Evolutionary conservation across 2,113 vertebrate species (phyloP).

Genomic region (Sarotherodon lohbergeri): DNA sequence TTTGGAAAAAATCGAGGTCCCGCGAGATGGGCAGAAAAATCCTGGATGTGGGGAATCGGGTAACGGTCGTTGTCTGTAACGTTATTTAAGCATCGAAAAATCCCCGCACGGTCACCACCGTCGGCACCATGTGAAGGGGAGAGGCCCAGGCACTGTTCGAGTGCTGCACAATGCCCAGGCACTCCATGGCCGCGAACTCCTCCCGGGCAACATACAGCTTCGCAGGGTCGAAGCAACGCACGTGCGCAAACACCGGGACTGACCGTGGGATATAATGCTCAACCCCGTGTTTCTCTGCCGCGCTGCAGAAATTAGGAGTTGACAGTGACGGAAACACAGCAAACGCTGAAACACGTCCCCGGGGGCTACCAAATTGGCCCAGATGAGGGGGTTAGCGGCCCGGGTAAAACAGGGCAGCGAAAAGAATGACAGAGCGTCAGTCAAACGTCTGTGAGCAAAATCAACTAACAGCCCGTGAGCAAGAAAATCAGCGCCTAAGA

Average conservation of each 20-base stretch:
- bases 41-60: background rate
- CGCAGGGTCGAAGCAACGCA: accelerated
- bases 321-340: background rate
- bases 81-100: accelerated
- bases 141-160: background rate
- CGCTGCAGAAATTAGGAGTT: background rate
- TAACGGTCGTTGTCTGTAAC: accelerated
- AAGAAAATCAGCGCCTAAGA: background rate
- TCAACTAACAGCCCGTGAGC: background rate
- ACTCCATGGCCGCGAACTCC: accelerated
- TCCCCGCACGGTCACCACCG: accelerated
- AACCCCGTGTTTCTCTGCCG: accelerated
- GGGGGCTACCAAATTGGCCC: background rate
- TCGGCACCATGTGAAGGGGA: background rate
- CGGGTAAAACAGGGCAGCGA: accelerated
- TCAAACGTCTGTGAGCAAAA: background rate
- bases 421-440: background rate
- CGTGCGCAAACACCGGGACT: accelerated
- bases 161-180: accelerated
- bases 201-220: background rate
- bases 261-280: background rate
- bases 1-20: background rate
- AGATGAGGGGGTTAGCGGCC: background rate
- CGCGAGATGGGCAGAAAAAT: background rate
- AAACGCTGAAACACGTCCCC: background rate